Base-by-base conservation (phyloP, 2,113 vertebrate species). In the Otocyon megalotis region DNA sequence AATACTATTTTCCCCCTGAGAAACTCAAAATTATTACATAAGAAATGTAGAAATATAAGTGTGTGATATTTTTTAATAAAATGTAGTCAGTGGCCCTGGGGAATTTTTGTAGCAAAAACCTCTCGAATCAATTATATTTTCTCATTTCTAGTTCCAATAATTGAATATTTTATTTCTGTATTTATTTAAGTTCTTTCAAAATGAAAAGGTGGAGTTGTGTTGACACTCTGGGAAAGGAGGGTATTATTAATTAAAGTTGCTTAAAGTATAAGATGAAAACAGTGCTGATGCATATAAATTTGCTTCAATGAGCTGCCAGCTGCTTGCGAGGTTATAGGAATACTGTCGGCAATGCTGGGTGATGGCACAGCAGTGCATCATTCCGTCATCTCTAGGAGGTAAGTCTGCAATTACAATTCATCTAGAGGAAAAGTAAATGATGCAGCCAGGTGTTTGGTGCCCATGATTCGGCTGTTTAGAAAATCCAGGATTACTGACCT, bases 171-270 rank as follows among this genome's bases (percentile, higher is more conserved):
- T 98, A 98, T 98, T 98, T 98, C 97, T 96, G 28, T 99, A 96
- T 99, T 98, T 98, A 98, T 97, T 98, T 98, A 98, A 98, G 94
- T 98, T 98, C 98, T 98, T 98, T 98, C 97, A 93, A 98, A 98
- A 97, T 87, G 96, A 98, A 98, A 92, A 98, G 98, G 97, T 98
- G 92, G 97, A 88, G 96, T 43, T 97, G 84, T 98, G 93, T 98
- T 98, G 97, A 98, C 98, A 98, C 95, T 96, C 63, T 80, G 80
- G 95, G 93, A 97, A 97, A 96, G 94, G 95, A 98, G 96, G 93
- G 88, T 95, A 97, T 97, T 98, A 98, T 98, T 99, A 99, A 99
- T 99, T 98, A 98, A 98, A 98, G 97, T 88, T 97, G 98, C 98
- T 98, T 97, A 97, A 98, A 97, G 89, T 97, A 96, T 97, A 97